Conservation (phyloP, 2,113 vertebrate genomes). For the Brienomyrus brachyistius region DNA sequence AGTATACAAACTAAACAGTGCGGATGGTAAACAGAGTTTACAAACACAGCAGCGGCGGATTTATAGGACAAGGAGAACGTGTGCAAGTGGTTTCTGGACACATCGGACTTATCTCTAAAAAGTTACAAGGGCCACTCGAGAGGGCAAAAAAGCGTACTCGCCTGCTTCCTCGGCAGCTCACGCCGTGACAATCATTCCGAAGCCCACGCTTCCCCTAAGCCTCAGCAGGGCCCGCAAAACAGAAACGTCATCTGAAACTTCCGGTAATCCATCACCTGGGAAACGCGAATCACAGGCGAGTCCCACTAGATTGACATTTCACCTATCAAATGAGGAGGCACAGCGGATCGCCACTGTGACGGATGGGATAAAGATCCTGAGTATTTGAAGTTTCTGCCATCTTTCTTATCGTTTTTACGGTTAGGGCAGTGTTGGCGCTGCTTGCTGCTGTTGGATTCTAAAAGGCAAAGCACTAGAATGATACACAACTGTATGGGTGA, state of each 20-base stretch:
- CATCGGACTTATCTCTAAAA: not conserved
- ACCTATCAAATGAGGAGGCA: not conserved
- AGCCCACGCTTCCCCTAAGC: not conserved
- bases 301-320: not conserved
- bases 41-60: not conserved
- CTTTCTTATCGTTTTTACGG: not conserved
- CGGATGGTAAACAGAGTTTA: not conserved
- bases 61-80: not conserved
- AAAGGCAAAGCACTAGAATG: not conserved
- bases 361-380: not conserved
- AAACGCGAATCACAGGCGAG: not conserved
- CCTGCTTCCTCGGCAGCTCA: not conserved
- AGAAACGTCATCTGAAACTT: not conserved
- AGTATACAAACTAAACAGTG: not conserved
- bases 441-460: not conserved
- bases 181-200: not conserved
- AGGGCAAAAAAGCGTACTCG: not conserved
- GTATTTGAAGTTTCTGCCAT: not conserved
- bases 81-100: not conserved
- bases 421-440: not conserved
- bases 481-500: not conserved
- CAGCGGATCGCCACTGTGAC: not conserved
- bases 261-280: not conserved
- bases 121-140: not conserved
- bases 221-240: not conserved